phyloP scores from a whole-genome alignment of 2,888 invertebrate genomes.

The Brassicogethes aeneus region DNA sequence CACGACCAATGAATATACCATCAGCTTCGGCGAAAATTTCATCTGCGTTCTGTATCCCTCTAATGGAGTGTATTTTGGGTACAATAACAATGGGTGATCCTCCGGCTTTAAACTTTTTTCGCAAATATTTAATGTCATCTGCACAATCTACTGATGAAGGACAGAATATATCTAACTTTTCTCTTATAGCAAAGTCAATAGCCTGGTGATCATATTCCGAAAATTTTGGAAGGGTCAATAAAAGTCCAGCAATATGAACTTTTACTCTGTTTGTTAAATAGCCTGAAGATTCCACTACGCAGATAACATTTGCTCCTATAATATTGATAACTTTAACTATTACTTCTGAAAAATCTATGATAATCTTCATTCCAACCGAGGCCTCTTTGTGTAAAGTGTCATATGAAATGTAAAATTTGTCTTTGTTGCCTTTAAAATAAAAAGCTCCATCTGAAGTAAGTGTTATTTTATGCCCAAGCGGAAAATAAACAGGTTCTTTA shows the following conservation, averaged over 20 bases:
- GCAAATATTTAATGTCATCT: neutral
- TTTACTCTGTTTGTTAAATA: neutral
- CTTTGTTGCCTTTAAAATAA: neutral
- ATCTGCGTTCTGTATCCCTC: neutral
- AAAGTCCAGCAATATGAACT: neutral
- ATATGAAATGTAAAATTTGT: neutral
- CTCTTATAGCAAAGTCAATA: neutral
- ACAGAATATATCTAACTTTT: neutral
- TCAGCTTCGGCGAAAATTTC: neutral
- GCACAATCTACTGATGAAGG: neutral
- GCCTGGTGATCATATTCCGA: neutral
- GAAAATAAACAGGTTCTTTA: neutral
- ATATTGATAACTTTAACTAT: neutral
- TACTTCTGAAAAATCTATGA: neutral
- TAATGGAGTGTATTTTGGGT: neutral
- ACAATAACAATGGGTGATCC: neutral
- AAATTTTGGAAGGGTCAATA: neutral
- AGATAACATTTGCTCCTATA: neutral
- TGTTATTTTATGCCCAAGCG: neutral
- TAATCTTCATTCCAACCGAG: neutral
- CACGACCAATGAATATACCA: neutral
- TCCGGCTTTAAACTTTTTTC: neutral
- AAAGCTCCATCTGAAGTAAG: neutral
- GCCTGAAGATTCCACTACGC: neutral
- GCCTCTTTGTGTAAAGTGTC: neutral